Base-by-base conservation (phyloP, 2,888 invertebrate genomes). In the Lasius fuliginosus region DNA sequence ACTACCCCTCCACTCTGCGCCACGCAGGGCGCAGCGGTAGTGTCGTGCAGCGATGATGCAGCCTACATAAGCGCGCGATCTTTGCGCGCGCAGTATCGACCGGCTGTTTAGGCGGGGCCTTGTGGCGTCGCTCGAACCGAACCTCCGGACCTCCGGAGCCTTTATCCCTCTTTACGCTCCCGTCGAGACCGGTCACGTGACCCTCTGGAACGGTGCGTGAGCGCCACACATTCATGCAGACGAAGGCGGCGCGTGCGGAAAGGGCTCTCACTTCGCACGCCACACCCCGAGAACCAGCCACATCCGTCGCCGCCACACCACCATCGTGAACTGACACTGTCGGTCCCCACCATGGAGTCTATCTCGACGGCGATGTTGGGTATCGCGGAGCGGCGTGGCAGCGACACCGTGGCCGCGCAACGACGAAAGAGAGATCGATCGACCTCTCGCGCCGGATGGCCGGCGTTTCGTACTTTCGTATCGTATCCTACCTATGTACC, bases 351-450 rank as follows among this genome's bases (percentile, higher is more conserved):
- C 64, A 49, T 12, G 33, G 42, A 9, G 46, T 53, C 46, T 46
- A 42, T 30, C 46, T 40, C 65, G 69, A 62, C 69, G 27, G 58
- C 77, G 64, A 53, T 60, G 68, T 23, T 56, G 64, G 81, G 64
- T 85, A 86, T 84, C 86, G 33, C 53, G 84, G 58, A 86, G 67
- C 69, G 81, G 84, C 84, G 90, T 82, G 83, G 77, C 73, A 82
- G 88, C 85, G 83, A 83, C 84, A 87, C 88, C 83, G 85, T 86
- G 88, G 88, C 84, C 89, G 83, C 79, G 86, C 85, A 89, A 89
- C 92, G 92, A 89, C 90, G 92, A 92, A 92, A 92, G 91, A 90
- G 91, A 91, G 91, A 92, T 92, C 92, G 92, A 92, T 92, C 92
- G 92, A 88, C 89, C 87, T 84, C 89, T 91, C 87, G 86, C 86